A percentile compares a stretch with the other conserved stretches of the same genome.
These are phyloP conservation scores for Hartigia nigra DNA, from an alignment of 2,888 invertebrate genomes.

Conservation along the genomic window DNA sequence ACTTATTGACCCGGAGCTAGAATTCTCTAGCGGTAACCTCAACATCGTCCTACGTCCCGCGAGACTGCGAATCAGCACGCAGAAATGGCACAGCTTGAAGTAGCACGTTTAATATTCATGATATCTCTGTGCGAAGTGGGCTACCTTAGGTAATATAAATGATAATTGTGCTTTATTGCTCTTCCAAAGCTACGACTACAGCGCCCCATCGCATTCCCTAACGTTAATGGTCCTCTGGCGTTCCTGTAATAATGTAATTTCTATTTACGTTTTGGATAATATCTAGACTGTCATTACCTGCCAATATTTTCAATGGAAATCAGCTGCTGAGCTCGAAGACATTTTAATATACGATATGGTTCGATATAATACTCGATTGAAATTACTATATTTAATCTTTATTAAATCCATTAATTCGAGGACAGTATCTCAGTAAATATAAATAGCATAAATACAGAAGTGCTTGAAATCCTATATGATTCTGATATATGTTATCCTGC, in stretches of 20 bases:
- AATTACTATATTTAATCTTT: not conserved
- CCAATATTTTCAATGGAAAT: not conserved
- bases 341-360: not conserved
- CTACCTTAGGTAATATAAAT: conserved; percentile 46
- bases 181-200: conserved; percentile 20
- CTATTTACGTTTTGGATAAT: not conserved
- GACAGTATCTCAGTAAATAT: not conserved
- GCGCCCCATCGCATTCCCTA: conserved; percentile 23
- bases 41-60: not conserved
- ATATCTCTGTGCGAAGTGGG: conserved; percentile 41
- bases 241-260: not conserved
- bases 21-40: not conserved
- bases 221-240: conserved; percentile 41
- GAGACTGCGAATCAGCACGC: not conserved
- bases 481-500: not conserved
- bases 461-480: not conserved
- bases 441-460: not conserved
- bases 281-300: not conserved
- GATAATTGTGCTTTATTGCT: conserved; percentile 51
- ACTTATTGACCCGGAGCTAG: not conserved
- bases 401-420: not conserved
- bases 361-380: not conserved
- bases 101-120: conserved; percentile 43
- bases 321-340: too few relatives aligned
- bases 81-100: not conserved